A percentile compares a stretch with the other conserved stretches of the same genome.
Evolutionary conservation across 1,140 invertebrate species (phyloP).

Genomic region (Drosophila chauvacae): DNA sequence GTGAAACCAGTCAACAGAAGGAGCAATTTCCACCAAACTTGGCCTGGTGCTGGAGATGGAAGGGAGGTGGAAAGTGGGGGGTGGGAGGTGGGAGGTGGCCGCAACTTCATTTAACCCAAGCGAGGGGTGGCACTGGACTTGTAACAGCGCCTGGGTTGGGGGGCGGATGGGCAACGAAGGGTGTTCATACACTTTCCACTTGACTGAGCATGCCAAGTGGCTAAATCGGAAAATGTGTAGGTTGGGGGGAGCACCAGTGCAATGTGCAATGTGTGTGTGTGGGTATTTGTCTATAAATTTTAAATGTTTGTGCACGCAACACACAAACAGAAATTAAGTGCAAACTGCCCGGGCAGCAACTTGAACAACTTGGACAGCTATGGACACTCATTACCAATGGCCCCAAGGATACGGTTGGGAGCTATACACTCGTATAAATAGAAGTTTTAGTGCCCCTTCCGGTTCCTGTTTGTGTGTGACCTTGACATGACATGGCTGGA

Average conservation of each 20-base stretch:
- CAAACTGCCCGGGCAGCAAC: conserved; percentile 44
- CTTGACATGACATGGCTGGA: conserved; percentile 42
- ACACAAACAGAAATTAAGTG: conserved; percentile 52
- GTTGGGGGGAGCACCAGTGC: background rate
- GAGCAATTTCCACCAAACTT: conserved; percentile 33
- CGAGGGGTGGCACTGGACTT: conserved; percentile 23
- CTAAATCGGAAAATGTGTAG: conserved; percentile 34
- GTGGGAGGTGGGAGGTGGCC: background rate
- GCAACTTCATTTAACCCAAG: conserved; percentile 32
- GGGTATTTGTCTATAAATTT: conserved; percentile 50
- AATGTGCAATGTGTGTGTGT: background rate
- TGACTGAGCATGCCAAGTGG: conserved; percentile 53
- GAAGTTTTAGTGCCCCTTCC: background rate
- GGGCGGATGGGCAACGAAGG: background rate
- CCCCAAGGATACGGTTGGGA: conserved; percentile 11
- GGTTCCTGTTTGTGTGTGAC: conserved; percentile 22
- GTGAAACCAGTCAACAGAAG: conserved; percentile 46
- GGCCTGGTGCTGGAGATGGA: background rate
- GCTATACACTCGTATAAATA: background rate
- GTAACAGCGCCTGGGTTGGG: background rate
- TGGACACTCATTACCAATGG: conserved; percentile 50
- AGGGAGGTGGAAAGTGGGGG: too few species aligned
- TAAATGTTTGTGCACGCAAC: conserved; percentile 55
- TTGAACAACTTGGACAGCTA: conserved; percentile 37
- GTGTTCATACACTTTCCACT: conserved; percentile 41